Conservation (phyloP, 2,797 vertebrate genomes). For the Sylvia borin region DNA sequence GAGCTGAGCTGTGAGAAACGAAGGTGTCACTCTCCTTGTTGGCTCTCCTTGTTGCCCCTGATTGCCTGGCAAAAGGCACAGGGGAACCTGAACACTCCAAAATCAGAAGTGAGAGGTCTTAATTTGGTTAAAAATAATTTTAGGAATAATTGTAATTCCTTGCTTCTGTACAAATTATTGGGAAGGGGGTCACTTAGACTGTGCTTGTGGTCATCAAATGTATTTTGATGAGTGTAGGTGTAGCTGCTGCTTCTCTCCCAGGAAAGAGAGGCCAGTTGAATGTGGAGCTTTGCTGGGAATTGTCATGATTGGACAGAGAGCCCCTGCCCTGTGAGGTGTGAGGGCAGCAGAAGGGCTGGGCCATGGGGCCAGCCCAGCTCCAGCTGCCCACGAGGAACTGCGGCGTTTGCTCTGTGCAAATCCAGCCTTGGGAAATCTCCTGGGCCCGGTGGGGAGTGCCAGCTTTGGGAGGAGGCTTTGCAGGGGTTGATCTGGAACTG, state of each 20-base stretch:
- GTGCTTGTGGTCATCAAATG: background rate
- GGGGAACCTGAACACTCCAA: background rate
- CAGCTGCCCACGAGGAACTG: fast-evolving
- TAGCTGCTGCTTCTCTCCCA: background rate
- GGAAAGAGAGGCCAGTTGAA: background rate
- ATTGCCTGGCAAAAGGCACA: background rate
- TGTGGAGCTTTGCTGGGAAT: background rate
- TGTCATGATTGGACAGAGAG: background rate
- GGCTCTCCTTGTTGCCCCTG: background rate
- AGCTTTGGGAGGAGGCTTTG: background rate
- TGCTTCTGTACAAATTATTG: background rate
- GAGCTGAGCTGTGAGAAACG: background rate
- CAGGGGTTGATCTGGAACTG: background rate
- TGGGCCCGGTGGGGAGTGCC: background rate
- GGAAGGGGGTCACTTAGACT: background rate
- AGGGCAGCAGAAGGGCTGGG: background rate
- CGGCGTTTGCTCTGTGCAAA: fast-evolving
- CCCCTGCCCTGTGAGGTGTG: background rate
- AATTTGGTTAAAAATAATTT: background rate
- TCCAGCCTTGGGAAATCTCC: background rate
- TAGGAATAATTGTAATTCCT: background rate
- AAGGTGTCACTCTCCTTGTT: background rate
- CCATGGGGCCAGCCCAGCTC: background rate
- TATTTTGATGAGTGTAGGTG: background rate
- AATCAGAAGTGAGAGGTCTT: background rate